These are phyloP conservation scores for Macaca mulatta DNA, from an alignment of 2,113 vertebrate genomes.

Conservation along the genomic window DNA sequence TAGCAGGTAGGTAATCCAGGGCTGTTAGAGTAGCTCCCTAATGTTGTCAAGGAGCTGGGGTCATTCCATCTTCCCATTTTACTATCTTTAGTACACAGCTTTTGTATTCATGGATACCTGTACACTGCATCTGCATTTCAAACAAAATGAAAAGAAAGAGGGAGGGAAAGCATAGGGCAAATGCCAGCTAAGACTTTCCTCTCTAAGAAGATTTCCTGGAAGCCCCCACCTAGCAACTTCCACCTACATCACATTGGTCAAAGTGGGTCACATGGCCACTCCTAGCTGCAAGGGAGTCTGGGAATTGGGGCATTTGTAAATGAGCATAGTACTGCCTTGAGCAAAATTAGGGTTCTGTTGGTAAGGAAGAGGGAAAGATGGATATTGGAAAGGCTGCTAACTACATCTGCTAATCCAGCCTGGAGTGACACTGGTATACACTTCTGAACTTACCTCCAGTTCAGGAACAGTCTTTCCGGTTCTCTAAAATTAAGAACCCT, in stretches of 20 bases:
- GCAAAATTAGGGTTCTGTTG: neutral
- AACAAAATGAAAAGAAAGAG: neutral
- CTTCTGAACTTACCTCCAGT: neutral
- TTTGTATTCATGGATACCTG: neutral
- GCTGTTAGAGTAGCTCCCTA: neutral
- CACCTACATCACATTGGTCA: neutral
- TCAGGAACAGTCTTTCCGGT: neutral
- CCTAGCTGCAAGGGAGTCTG: neutral
- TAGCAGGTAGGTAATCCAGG: neutral
- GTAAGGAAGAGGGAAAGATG: neutral
- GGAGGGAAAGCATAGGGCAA: neutral
- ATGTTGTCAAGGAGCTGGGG: neutral
- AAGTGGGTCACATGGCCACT: neutral
- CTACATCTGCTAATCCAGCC: neutral
- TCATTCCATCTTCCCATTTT: neutral
- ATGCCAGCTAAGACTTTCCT: neutral
- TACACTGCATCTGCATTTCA: neutral
- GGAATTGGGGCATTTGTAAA: neutral
- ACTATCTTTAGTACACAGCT: neutral
- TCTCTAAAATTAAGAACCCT: neutral
- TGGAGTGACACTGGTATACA: neutral
- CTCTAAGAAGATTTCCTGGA: neutral
- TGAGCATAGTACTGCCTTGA: neutral
- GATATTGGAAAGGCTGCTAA: neutral
- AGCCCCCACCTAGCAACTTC: neutral